Percentiles rank a stretch among this genome's conserved stretches.
Conservation (phyloP, 2,888 invertebrate species). For the Eugnorisma glareosa region DNA sequence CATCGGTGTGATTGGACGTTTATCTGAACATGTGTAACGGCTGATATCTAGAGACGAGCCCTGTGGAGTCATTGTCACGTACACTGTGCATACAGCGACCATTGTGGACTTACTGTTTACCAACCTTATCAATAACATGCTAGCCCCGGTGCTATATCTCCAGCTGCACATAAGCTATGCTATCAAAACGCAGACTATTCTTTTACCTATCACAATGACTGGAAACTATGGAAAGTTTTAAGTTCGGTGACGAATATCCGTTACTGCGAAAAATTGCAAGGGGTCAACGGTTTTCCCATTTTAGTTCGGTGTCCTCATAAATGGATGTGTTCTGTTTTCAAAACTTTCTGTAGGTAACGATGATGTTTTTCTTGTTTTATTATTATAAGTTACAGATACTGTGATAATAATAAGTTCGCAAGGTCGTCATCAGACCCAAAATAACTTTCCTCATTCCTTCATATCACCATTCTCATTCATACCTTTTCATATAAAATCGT, state of each 20-base stretch:
- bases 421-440: constrained; percentile 21
- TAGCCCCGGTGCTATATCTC: constrained; percentile 57
- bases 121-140: constrained; percentile 87
- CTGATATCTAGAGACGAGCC: constrained; percentile 71
- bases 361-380: not conserved
- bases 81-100: constrained; percentile 75
- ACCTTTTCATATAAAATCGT: constrained; percentile 46
- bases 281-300: constrained; percentile 38
- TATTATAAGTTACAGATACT: not conserved
- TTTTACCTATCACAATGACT: not conserved
- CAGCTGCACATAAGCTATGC: constrained; percentile 65
- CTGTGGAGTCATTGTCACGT: constrained; percentile 86
- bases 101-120: constrained; percentile 85
- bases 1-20: constrained; percentile 79
- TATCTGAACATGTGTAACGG: constrained; percentile 79
- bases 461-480: constrained; percentile 37
- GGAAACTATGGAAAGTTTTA: not conserved
- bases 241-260: constrained; percentile 33
- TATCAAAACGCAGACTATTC: constrained; percentile 16
- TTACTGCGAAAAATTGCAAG: constrained; percentile 34
- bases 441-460: constrained; percentile 32
- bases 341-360: not conserved
- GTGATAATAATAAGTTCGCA: not conserved
- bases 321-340: constrained; percentile 11
- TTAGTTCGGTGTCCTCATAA: constrained; percentile 14